Percentiles rank a stretch among this genome's conserved stretches.
Evolutionary conservation across 2,113 vertebrate genomes (phyloP).

Genomic region (Empidonax traillii): DNA sequence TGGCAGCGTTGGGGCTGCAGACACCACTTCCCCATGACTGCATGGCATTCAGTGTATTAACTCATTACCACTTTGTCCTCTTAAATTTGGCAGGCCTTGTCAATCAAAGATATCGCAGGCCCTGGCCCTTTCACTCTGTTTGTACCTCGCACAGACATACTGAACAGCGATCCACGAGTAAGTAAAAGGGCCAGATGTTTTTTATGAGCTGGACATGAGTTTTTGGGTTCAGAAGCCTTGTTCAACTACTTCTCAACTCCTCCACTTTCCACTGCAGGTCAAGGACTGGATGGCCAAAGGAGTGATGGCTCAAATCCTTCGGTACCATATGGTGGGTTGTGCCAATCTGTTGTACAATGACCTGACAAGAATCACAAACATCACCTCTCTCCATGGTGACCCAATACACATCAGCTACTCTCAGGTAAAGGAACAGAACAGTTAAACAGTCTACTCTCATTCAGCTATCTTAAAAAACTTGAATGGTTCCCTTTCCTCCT

Average conservation of each 20-base stretch:
- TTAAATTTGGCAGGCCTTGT: conserved; percentile 65
- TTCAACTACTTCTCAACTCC: neutral
- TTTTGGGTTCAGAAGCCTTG: neutral
- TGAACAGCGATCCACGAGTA: conserved; percentile 57
- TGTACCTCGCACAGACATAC: conserved; percentile 55
- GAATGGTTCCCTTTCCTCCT: neutral
- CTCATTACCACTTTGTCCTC: neutral
- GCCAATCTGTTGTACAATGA: conserved; percentile 77
- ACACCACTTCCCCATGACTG: neutral
- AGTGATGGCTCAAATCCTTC: conserved; percentile 73
- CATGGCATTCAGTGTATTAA: fast-evolving
- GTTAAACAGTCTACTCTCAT: neutral
- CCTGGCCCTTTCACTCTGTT: conserved; percentile 90
- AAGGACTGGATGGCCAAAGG: conserved; percentile 55
- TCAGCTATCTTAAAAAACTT: neutral
- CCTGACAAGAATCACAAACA: conserved; percentile 71
- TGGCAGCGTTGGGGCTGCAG: neutral
- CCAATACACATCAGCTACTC: conserved; percentile 70
- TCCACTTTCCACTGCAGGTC: conserved; percentile 58
- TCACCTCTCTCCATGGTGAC: conserved; percentile 85
- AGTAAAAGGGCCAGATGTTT: neutral
- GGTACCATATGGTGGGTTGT: conserved; percentile 86
- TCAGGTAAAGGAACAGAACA: conserved; percentile 73
- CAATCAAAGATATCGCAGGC: conserved; percentile 70
- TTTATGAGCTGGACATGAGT: neutral